These are phyloP conservation scores for Lasioglossum leucozonium DNA, from an alignment of 2,888 invertebrate genomes.

Conservation along the genomic window DNA sequence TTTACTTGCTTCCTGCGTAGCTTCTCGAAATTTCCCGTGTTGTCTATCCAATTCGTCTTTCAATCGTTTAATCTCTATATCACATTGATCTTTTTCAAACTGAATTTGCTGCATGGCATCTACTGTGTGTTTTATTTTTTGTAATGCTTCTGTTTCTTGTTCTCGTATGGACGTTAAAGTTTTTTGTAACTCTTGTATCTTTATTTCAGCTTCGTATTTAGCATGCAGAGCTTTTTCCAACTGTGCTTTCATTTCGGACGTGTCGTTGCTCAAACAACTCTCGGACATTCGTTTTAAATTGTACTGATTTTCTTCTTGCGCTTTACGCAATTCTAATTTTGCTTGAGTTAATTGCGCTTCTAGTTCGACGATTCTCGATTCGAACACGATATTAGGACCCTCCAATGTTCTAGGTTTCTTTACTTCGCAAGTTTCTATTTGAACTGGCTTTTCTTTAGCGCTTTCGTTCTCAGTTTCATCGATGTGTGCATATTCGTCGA, in stretches of 20 bases:
- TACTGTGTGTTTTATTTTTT: conserved; percentile 88
- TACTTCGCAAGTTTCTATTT: conserved; percentile 41
- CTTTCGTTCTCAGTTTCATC: conserved; percentile 67
- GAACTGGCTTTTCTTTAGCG: conserved; percentile 12
- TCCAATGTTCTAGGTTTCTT: conserved; percentile 85
- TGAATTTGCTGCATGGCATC: conserved; percentile 91
- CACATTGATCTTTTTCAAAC: conserved; percentile 91
- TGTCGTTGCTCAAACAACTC: conserved; percentile 55
- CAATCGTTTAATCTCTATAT: conserved; percentile 90
- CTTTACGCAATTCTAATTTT: conserved; percentile 90
- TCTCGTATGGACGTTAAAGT: conserved; percentile 88
- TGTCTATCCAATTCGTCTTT: conserved; percentile 92
- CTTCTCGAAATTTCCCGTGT: conserved; percentile 90
- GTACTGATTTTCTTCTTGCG: conserved; percentile 88
- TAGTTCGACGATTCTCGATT: conserved; percentile 93
- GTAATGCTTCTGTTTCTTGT: conserved; percentile 87
- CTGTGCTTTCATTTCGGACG: conserved; percentile 71
- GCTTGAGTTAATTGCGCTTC: conserved; percentile 93
- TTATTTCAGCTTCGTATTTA: conserved; percentile 77
- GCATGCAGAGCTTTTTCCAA: conserved; percentile 77
- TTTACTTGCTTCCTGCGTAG: conserved; percentile 90
- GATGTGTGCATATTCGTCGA: conserved; percentile 82
- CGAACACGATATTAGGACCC: conserved; percentile 93
- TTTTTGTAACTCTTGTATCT: conserved; percentile 88
- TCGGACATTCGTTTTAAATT: conserved; percentile 81